A percentile compares a stretch with the other conserved stretches of the same genome.
Evolutionary conservation across 2,797 vertebrate species (phyloP).

Genomic region (Melopsittacus undulatus): DNA sequence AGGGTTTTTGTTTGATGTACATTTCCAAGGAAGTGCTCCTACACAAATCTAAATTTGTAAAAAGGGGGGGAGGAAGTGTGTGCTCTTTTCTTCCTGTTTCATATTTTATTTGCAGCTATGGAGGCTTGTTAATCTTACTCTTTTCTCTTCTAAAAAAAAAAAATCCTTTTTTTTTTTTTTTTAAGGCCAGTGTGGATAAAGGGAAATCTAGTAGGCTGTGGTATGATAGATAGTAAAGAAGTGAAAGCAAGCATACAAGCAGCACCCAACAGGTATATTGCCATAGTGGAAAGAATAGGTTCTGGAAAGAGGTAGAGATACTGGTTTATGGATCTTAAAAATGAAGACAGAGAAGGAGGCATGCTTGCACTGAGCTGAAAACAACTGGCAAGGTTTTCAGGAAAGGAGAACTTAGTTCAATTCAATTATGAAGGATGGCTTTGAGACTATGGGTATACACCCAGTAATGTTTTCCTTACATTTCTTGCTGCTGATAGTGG

Average conservation of each 20-base stretch:
- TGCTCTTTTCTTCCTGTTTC: not conserved
- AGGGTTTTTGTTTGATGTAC: not conserved
- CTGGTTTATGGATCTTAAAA: not conserved
- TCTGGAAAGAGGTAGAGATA: not conserved
- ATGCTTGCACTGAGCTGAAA: not conserved
- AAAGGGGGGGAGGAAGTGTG: not conserved
- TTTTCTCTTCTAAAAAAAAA: not conserved
- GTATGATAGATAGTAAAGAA: not conserved
- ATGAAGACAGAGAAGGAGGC: not conserved
- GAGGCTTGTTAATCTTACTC: not conserved
- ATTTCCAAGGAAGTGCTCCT: not conserved
- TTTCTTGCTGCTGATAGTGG: not conserved
- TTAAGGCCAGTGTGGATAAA: not conserved
- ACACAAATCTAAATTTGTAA: not conserved
- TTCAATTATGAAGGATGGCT: not conserved
- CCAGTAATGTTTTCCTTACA: accelerated
- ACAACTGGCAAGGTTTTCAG: not conserved
- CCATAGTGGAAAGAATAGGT: not conserved
- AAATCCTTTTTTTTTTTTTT: not conserved
- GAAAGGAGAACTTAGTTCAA: not conserved
- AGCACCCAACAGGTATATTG: not conserved
- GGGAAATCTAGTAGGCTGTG: not conserved
- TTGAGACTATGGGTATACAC: not conserved
- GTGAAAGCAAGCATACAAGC: not conserved
- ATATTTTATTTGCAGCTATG: not conserved